Evolutionary conservation across 1,140 invertebrate genomes (phyloP), one percentile per base, ranked within the genome.

Genomic region (Brachionus paranguensis): DNA sequence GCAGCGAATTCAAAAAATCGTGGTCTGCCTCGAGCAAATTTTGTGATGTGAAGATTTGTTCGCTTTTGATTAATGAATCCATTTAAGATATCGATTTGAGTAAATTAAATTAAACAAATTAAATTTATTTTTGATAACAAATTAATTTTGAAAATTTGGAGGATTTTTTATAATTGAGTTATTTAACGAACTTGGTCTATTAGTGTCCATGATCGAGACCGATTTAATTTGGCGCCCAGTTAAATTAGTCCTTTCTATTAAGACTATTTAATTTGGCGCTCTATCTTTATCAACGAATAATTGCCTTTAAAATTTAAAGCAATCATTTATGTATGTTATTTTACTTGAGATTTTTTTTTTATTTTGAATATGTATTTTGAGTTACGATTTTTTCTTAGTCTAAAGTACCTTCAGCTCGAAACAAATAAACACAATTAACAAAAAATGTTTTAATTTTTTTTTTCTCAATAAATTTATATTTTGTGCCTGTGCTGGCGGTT

Each of bases 21-120:
- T 50, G 11, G 3, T 60, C 53, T n/a, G 53, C 53, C 20, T 60
- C 53, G 17, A 60, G 53, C 53, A 60, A 60, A 20, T 60, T 60
- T 60, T 60, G 53, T 20, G n/a, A 60, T 20, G 24, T 14, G 50
- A 76, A 50, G 11, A 50, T 8, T 47, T 76, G 43, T 76, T 76
- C 72, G 17, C 12, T 50, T 50, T 76, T 76, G 10, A 76, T 76
- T 29, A 76, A 50, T 27, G 72, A 76, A 24, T 76, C 72, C 72
- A 76, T 76, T 76, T 70, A 7, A 33, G 27, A 37, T 70, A 37
- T 33, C 14, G n/a, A 14, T 37, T 70, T 70, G 17, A 60, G 53
- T 60, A 60, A 60, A 60, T 70, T 70, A 37, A 50, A 20, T 76
- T 76, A 74, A 74, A 43, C 33, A 68, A 68, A 74, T 45, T 74